A percentile compares a stretch with the other conserved stretches of the same genome.
These are phyloP conservation scores for Chaetodon trifascialis DNA, from an alignment of 2,113 vertebrate species.

Conservation along the genomic window DNA sequence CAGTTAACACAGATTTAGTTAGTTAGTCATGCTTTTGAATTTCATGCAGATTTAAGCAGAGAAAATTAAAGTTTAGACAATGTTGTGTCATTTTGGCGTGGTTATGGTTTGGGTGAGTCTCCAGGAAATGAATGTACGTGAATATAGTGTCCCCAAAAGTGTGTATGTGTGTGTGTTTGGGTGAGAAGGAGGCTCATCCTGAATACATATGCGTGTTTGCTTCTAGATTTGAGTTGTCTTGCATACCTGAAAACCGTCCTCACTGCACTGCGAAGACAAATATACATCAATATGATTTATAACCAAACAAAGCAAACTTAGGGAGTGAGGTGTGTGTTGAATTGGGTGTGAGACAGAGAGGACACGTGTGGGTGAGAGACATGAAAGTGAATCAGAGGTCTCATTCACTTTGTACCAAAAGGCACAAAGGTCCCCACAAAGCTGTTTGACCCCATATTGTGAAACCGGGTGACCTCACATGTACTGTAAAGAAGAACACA, in stretches of 20 bases:
- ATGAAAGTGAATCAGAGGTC: neutral
- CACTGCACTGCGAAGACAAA: neutral
- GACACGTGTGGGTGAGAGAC: neutral
- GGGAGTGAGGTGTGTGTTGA: neutral
- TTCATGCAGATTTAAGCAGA: neutral
- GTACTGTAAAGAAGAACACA: neutral
- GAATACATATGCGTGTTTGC: constrained; percentile 12
- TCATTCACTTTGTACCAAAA: neutral
- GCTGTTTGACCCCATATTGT: neutral
- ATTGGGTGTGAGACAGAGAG: neutral
- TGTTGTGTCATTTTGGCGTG: neutral
- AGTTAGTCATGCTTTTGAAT: neutral
- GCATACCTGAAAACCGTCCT: neutral
- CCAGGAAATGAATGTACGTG: too few relatives aligned
- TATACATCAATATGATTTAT: constrained; percentile 21
- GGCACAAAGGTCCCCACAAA: neutral
- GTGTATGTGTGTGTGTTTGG: neutral
- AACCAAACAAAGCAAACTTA: neutral
- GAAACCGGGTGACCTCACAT: neutral
- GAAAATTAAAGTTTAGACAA: neutral
- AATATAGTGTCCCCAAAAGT: too few relatives aligned
- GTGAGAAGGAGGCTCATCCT: neutral
- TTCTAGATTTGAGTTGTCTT: neutral
- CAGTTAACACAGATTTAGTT: too few relatives aligned
- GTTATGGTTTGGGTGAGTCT: too few relatives aligned